Conservation (phyloP, 1,140 invertebrate species). For the Whitmania pigra region DNA sequence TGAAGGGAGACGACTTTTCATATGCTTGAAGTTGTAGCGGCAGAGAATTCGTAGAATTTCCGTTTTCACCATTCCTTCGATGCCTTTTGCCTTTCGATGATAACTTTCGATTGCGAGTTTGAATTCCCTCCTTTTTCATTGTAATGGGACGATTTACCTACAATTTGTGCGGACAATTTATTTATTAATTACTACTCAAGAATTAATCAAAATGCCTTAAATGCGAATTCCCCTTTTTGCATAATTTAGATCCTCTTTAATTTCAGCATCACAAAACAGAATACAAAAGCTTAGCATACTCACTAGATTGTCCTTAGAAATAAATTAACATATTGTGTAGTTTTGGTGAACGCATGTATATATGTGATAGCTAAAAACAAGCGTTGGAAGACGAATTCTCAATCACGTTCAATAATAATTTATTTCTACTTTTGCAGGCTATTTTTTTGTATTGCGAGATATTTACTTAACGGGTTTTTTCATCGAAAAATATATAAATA, state of each 20-base stretch:
- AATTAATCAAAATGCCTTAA: background rate
- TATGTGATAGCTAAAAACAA: too few relatives aligned
- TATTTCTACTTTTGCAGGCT: too few relatives aligned
- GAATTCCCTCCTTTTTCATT: constrained; percentile 98
- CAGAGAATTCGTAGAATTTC: constrained; percentile 2
- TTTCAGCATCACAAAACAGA: too few relatives aligned
- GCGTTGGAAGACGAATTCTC: too few relatives aligned
- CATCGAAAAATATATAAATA: too few relatives aligned
- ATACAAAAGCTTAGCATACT: background rate
- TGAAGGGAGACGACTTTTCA: too few relatives aligned
- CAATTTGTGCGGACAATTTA: background rate
- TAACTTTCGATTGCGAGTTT: constrained; percentile 76
- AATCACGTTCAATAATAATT: too few relatives aligned
- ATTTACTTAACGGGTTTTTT: too few relatives aligned
- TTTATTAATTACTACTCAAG: background rate
- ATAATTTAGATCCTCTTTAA: background rate
- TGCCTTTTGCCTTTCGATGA: constrained; percentile 25
- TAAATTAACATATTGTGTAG: background rate
- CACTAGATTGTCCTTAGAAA: background rate
- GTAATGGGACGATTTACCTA: constrained; percentile 90
- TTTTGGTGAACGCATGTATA: too few relatives aligned
- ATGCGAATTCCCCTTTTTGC: background rate
- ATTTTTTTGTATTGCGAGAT: too few relatives aligned
- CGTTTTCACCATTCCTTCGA: constrained; percentile 10
- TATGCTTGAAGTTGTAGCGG: constrained; percentile 1